These are phyloP conservation scores for Catostomus latipinnis DNA, from an alignment of 2,797 vertebrate genomes.

Conservation along the genomic window DNA sequence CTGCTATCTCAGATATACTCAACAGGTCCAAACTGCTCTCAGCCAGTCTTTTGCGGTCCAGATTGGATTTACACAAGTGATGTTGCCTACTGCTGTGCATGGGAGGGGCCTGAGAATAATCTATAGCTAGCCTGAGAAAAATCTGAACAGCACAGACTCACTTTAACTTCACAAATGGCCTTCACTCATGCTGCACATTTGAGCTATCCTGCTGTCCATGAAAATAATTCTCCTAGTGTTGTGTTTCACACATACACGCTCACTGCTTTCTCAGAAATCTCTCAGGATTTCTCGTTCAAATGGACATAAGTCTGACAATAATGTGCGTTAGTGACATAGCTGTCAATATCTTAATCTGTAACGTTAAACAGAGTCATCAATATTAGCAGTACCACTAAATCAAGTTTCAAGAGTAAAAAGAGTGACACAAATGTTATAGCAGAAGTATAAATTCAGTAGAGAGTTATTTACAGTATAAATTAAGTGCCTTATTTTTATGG, in stretches of 20 bases:
- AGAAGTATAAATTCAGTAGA: too few relatives aligned
- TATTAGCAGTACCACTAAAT: too few relatives aligned
- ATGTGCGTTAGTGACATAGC: neutral
- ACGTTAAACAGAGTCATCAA: too few relatives aligned
- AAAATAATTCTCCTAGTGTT: slow-evolving; percentile 26
- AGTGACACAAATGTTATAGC: too few relatives aligned
- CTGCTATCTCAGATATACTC: slow-evolving; percentile 17
- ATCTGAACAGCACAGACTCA: neutral
- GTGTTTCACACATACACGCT: neutral
- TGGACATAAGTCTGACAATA: neutral
- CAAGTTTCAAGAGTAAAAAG: too few relatives aligned
- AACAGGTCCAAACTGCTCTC: slow-evolving; percentile 37
- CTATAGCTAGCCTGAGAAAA: neutral
- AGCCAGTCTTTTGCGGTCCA: neutral
- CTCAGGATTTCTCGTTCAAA: neutral
- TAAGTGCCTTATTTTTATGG: too few relatives aligned
- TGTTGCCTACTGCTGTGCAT: slow-evolving; percentile 3
- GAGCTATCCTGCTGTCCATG: neutral
- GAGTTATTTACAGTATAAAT: too few relatives aligned
- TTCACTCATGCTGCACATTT: neutral
- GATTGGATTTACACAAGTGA: slow-evolving; percentile 11
- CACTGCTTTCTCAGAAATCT: slow-evolving; percentile 16
- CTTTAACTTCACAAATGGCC: slow-evolving; percentile 13
- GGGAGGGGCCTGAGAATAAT: neutral
- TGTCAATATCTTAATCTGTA: too few relatives aligned